A percentile compares a stretch with the other conserved stretches of the same genome.
Evolutionary conservation across 2,797 vertebrate genomes (phyloP).

Genomic region (Pangasius krempfi): DNA sequence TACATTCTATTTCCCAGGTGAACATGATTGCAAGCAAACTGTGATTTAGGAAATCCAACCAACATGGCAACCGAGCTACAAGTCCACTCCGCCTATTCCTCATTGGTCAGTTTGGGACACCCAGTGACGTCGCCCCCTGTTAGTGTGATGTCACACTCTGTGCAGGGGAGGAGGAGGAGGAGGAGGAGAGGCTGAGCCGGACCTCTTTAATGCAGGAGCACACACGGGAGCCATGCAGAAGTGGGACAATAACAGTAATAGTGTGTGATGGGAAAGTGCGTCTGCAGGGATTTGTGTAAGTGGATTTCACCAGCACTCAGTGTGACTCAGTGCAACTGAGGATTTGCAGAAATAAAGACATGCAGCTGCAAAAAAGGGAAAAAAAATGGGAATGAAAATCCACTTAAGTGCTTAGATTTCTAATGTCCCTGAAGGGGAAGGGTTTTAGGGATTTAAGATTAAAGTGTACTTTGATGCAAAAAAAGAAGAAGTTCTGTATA

Average conservation of each 20-base stretch:
- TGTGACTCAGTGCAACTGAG: neutral
- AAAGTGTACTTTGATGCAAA: constrained; percentile 49
- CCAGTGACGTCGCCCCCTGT: constrained; percentile 37
- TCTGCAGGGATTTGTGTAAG: constrained; percentile 33
- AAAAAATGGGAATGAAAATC: constrained; percentile 27
- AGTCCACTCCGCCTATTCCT: neutral
- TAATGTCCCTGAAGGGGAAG: constrained; percentile 44
- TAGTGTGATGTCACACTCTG: constrained; percentile 51
- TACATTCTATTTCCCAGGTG: neutral
- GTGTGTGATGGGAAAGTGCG: constrained; percentile 32
- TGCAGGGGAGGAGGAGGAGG: constrained; percentile 2
- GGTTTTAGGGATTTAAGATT: neutral
- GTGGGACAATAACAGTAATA: constrained; percentile 43
- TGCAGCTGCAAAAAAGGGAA: neutral
- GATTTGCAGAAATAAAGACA: constrained; percentile 16
- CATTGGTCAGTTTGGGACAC: constrained; percentile 45
- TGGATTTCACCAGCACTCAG: constrained; percentile 7
- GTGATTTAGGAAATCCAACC: neutral
- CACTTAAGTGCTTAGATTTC: constrained; percentile 57
- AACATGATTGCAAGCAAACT: neutral
- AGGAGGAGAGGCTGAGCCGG: neutral
- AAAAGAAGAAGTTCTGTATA: neutral
- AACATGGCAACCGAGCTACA: constrained; percentile 17
- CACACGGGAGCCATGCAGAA: constrained; percentile 14
- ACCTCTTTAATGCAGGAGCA: constrained; percentile 28